Evolutionary conservation across 2,113 vertebrate species (phyloP).

Genomic region (Struthio camelus): DNA sequence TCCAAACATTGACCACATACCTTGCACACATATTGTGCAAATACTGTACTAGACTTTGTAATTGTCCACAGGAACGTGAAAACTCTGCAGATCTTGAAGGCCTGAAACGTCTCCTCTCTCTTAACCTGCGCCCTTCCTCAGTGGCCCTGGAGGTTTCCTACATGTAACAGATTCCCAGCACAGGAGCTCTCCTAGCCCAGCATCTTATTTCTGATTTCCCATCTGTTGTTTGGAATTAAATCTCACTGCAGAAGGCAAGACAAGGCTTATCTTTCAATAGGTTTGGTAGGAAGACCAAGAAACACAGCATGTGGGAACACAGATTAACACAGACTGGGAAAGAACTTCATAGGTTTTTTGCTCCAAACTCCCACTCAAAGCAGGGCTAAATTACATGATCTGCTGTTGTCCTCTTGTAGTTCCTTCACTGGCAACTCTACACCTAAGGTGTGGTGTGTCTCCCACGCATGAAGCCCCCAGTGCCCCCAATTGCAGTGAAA

Average conservation of each 20-base stretch:
- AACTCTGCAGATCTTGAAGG: not conserved
- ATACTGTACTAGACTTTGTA: not conserved
- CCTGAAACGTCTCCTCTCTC: not conserved
- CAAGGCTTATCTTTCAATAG: not conserved
- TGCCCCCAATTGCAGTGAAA: accelerated
- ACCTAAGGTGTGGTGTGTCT: not conserved
- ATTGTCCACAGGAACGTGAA: not conserved
- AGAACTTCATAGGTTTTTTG: not conserved
- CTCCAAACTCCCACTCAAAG: not conserved
- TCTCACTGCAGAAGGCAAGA: not conserved
- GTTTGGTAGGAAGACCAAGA: not conserved
- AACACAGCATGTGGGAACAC: not conserved
- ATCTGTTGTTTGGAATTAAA: not conserved
- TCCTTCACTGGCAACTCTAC: not conserved
- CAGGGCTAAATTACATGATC: not conserved
- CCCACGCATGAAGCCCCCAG: accelerated
- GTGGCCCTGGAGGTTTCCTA: not conserved
- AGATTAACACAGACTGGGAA: not conserved
- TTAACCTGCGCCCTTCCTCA: not conserved
- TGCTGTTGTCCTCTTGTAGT: not conserved
- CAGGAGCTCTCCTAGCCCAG: not conserved
- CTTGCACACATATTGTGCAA: not conserved
- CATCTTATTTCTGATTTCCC: not conserved
- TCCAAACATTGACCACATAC: not conserved
- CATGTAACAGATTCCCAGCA: not conserved